Evolutionary conservation across 2,888 invertebrate species (phyloP), one percentile per base, ranked within the genome.

Genomic region (Chrysotoxum bicinctum): DNA sequence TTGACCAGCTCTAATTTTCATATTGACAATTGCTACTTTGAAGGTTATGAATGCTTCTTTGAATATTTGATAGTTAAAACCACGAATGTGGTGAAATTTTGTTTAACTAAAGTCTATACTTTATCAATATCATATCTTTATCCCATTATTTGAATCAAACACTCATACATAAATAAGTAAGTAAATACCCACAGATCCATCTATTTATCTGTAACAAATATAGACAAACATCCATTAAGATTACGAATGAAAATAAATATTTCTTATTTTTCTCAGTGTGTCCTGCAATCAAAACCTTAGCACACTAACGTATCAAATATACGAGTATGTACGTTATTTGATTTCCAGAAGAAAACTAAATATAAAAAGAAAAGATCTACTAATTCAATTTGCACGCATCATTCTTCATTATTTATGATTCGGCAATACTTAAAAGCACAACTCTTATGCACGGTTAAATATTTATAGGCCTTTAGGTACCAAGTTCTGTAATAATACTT

Each of bases 351-450:
- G 30, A 21, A 48, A 14, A 32, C 12, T 5, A 19, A 19, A 32
- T 0, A 21, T n/a, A 21, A 2, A 21, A 35, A 7, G 12, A 54
- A 54, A 54, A 30, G 10, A 64, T 30, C 35, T 5, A 35, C 35
- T 66, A 66, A 66, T 66, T 35, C 66, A 66, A 66, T 66, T 66
- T 66, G n/a, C 21, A 21, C 32, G 32, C 66, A 66, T 66, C 66
- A 66, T 66, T 50, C 43, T 48, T 50, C 35, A 66, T 66, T 64
- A 66, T 66, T 64, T 64, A 48, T 45, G 9, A 48, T 45, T 50
- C 66, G 66, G 35, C 14, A 50, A 66, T 66, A 66, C 66, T 66
- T 35, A 66, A 66, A 35, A 66, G 48, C 66, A 50, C 35, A 30
- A 21, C 66, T 66, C 23, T 50, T 50, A 66, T 66, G 66, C 48